Base-by-base conservation (phyloP, 2,888 invertebrate genomes). In the Mythimna ferrago region DNA sequence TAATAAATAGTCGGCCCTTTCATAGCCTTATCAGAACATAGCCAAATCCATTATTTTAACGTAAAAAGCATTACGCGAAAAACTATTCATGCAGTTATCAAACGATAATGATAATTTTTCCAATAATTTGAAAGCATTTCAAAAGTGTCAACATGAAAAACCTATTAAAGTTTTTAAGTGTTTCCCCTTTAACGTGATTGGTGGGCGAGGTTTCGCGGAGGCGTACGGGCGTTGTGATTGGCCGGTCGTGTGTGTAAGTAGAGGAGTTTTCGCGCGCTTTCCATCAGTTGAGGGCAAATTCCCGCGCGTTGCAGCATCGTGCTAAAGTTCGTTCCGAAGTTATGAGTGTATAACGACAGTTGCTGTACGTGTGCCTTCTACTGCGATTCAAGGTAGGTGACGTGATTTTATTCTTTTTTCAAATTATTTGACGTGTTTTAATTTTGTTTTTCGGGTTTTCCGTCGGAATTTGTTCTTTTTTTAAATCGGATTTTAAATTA, bases 91-190 rank as follows among this genome's bases (percentile, higher is more conserved):
- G 68, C 67, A 85, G 85, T 87, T 83, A 86, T 83, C 87, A 57
- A 61, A 61, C 74, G 86, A 87, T 88, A 87, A 80, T 83, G 86
- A 89, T 89, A 89, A 85, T 89, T 88, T 84, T 88, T 85, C 88
- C 78, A 84, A 87, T 86, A 87, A 89, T 89, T 89, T 84, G 87
- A 88, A 86, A 80, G 85, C 85, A 86, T 88, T 87, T 87, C 87
- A 87, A 89, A 88, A 90, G 89, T 88, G 90, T 88, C 88, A 89
- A 95, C 95, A 94, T 89, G 93, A 92, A 93, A 95, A 95, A 92
- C 93, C 92, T 93, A 93, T 95, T 95, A 94, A 95, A 95, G 89
- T 93, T 93, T 94, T 93, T 89, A 92, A 95, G 94, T 94, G 93
- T 90, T 87, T 93, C 90, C 87, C 92, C 92, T 93, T 90, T 90